A percentile compares a stretch with the other conserved stretches of the same genome.
Evolutionary conservation across 2,888 invertebrate genomes (phyloP).

Genomic region (Microctonus brassicae): DNA sequence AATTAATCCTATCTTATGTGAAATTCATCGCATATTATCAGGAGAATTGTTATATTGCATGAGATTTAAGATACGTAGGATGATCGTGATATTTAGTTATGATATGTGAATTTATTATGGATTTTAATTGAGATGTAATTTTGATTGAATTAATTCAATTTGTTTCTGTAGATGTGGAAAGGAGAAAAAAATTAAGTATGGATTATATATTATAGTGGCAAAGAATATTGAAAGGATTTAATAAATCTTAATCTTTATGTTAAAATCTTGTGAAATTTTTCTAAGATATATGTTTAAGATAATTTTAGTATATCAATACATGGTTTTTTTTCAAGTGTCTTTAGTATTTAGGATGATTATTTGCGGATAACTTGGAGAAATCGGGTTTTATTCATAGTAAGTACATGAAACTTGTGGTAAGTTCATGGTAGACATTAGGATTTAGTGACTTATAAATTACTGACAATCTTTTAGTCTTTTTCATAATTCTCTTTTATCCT

Average conservation of each 20-base stretch:
- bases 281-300: neutral
- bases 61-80: neutral
- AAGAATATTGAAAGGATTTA: too few species aligned
- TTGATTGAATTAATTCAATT: too few species aligned
- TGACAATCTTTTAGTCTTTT: neutral
- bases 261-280: too few species aligned
- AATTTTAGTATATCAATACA: neutral
- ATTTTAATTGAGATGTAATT: too few species aligned
- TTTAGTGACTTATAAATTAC: neutral
- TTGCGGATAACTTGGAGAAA: neutral
- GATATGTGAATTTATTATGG: too few species aligned
- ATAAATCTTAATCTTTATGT: too few species aligned
- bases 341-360: neutral
- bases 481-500: neutral
- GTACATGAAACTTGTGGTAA: neutral
- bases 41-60: slow-evolving; percentile 27
- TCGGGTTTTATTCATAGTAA: neutral
- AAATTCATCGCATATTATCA: slow-evolving; percentile 22
- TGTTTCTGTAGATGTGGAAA: too few species aligned
- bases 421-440: neutral
- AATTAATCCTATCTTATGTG: slow-evolving; percentile 34
- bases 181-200: too few species aligned
- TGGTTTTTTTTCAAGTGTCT: neutral
- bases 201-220: too few species aligned
- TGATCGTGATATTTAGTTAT: too few species aligned